Conservation (phyloP, 92 coral and sea anemone species). For the Phenganax marumi region DNA sequence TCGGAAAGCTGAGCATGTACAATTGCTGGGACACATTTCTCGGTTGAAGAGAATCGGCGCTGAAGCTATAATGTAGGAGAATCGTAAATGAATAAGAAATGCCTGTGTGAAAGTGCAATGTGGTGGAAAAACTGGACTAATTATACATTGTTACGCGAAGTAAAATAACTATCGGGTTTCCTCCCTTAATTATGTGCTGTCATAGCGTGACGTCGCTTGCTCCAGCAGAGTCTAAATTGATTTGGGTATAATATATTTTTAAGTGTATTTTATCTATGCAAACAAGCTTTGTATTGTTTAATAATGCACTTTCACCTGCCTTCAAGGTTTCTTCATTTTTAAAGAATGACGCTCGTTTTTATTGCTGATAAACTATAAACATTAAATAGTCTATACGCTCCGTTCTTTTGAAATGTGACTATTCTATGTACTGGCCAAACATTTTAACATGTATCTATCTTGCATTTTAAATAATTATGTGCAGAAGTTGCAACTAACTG, state of each 20-base stretch:
- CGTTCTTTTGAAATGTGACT: neutral
- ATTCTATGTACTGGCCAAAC: neutral
- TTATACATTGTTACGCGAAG: slow-evolving; percentile 29
- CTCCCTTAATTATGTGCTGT: slow-evolving; percentile 39
- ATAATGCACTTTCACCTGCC: slow-evolving; percentile 48
- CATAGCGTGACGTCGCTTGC: slow-evolving; percentile 43
- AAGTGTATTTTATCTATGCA: slow-evolving; percentile 52
- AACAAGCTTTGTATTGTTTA: slow-evolving; percentile 48
- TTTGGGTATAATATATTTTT: slow-evolving; percentile 47
- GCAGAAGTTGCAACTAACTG: neutral
- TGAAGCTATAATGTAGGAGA: slow-evolving; percentile 4
- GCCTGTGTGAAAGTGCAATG: slow-evolving; percentile 3
- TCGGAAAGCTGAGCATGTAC: slow-evolving; percentile 94
- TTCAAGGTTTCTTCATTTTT: slow-evolving; percentile 24
- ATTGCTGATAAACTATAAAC: neutral
- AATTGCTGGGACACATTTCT: slow-evolving; percentile 50
- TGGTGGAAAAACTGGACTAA: slow-evolving; percentile 38
- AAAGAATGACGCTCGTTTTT: slow-evolving; percentile 40
- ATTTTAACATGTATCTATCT: neutral
- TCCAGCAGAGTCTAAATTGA: slow-evolving; percentile 46
- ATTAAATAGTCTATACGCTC: neutral
- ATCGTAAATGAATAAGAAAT: neutral
- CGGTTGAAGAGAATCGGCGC: slow-evolving; percentile 21
- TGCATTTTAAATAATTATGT: neutral
- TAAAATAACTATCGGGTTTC: slow-evolving; percentile 40